Conservation (phyloP, 1,140 invertebrate species). For the Calosoma granatense region DNA sequence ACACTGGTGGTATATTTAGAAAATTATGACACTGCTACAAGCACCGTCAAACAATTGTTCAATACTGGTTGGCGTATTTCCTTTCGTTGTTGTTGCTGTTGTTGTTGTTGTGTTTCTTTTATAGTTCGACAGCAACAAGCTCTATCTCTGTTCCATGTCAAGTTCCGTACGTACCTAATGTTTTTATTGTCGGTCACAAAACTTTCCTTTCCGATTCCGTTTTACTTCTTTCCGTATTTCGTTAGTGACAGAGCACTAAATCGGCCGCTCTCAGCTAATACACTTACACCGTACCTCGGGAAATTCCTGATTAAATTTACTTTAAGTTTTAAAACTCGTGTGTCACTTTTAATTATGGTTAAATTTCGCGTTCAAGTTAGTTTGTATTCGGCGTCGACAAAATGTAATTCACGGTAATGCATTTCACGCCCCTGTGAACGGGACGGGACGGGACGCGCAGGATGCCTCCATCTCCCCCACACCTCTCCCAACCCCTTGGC, state of each 20-base stretch:
- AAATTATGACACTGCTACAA: too few relatives aligned
- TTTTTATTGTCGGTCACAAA: conserved; percentile 5
- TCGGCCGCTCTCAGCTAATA: background rate
- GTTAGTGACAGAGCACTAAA: conserved; percentile 6
- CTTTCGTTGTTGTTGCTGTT: too few relatives aligned
- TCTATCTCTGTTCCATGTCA: too few relatives aligned
- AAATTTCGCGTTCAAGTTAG: conserved; percentile 1
- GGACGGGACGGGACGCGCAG: too few relatives aligned
- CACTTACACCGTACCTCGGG: conserved; percentile 1
- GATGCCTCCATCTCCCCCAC: too few relatives aligned
- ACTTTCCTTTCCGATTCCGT: conserved; percentile 6
- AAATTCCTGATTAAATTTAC: conserved; percentile 9
- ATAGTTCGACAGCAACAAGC: too few relatives aligned
- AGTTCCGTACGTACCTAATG: too few relatives aligned
- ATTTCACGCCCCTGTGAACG: background rate
- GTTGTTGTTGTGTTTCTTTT: too few relatives aligned
- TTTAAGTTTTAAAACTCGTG: conserved; percentile 7
- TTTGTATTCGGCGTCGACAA: conserved; percentile 1
- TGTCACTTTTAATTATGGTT: conserved; percentile 9
- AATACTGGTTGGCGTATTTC: too few relatives aligned
- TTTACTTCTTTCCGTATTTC: conserved; percentile 8
- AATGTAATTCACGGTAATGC: conserved; percentile 1
- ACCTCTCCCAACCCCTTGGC: too few relatives aligned
- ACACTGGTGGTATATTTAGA: too few relatives aligned
- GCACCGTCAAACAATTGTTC: too few relatives aligned